Percentiles rank a stretch among this genome's conserved stretches.
Conservation (phyloP, 1,140 invertebrate genomes). For the Heterodera carotae region DNA sequence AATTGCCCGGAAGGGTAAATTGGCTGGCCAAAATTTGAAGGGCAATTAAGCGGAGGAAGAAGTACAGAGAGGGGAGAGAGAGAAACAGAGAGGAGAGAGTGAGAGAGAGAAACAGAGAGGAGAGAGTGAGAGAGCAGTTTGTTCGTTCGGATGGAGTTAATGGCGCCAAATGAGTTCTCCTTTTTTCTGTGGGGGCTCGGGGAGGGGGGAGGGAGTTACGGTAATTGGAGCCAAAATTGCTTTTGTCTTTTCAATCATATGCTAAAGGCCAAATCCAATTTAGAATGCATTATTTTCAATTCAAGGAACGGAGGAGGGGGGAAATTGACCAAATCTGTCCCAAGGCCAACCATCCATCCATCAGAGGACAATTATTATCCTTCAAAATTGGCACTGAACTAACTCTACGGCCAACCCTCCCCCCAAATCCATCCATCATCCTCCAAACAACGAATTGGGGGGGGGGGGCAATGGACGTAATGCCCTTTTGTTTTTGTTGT, state of each 20-base stretch:
- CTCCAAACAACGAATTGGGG: not conserved
- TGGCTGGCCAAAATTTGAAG: constrained; percentile 12
- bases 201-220: not conserved
- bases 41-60: not conserved
- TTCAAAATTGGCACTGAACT: not conserved
- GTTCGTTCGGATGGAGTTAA: not conserved
- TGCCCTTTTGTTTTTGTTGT: too few relatives aligned
- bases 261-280: constrained; percentile 12
- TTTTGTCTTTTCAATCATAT: not conserved
- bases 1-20: constrained; percentile 9
- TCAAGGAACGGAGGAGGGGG: too few relatives aligned
- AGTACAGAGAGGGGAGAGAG: too few relatives aligned
- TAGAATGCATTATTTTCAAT: constrained; percentile 3
- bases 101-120: too few relatives aligned
- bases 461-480: too few relatives aligned
- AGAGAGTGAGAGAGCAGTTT: too few relatives aligned
- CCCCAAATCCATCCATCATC: not conserved
- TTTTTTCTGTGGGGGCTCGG: too few relatives aligned
- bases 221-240: not conserved
- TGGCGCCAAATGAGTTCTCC: constrained; percentile 2
- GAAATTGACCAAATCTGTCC: constrained; percentile 6
- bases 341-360: not conserved
- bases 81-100: too few relatives aligned
- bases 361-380: constrained; percentile 8
- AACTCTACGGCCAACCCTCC: too few relatives aligned